Conservation (phyloP, 2,797 vertebrate genomes). For the Urocyon cinereoargenteus region DNA sequence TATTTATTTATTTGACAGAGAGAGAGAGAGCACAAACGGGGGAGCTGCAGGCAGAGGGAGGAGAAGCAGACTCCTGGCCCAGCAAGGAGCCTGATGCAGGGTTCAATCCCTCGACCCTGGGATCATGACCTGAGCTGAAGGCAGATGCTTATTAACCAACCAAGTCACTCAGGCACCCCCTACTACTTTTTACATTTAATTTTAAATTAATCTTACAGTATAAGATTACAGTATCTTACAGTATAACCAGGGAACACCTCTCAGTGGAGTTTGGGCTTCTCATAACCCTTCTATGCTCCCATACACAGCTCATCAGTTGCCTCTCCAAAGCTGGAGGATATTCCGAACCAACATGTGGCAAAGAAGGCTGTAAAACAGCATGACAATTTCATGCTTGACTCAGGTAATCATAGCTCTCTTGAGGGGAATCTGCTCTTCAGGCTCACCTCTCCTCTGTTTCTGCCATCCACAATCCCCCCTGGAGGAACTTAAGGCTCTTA, state of each 20-base stretch:
- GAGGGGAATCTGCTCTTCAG: slow-evolving; percentile 67
- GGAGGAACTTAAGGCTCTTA: slow-evolving; percentile 73
- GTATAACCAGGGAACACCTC: background rate
- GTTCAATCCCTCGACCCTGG: too few species aligned
- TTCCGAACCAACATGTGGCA: slow-evolving; percentile 51
- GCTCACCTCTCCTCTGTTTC: slow-evolving; percentile 66
- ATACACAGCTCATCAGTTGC: background rate
- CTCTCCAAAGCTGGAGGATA: slow-evolving; percentile 50
- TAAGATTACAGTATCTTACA: slow-evolving; percentile 29
- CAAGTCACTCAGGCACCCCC: too few species aligned
- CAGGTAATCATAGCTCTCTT: slow-evolving; percentile 73
- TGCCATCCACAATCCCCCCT: slow-evolving; percentile 42
- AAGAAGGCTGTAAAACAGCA: slow-evolving; percentile 57
- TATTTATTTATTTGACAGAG: too few species aligned
- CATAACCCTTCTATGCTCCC: slow-evolving; percentile 11
- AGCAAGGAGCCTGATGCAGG: too few species aligned
- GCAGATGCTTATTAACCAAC: too few species aligned
- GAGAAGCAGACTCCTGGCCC: too few species aligned
- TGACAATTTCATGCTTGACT: slow-evolving; percentile 70
- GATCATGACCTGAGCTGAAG: too few species aligned
- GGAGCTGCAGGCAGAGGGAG: too few species aligned
- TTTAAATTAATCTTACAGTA: slow-evolving; percentile 48
- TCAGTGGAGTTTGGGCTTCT: slow-evolving; percentile 27
- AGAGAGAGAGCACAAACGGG: too few species aligned
- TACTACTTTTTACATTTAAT: too few species aligned